These are phyloP conservation scores for Cryptoblepharus egeriae DNA, from an alignment of 2,797 vertebrate genomes.

Conservation along the genomic window DNA sequence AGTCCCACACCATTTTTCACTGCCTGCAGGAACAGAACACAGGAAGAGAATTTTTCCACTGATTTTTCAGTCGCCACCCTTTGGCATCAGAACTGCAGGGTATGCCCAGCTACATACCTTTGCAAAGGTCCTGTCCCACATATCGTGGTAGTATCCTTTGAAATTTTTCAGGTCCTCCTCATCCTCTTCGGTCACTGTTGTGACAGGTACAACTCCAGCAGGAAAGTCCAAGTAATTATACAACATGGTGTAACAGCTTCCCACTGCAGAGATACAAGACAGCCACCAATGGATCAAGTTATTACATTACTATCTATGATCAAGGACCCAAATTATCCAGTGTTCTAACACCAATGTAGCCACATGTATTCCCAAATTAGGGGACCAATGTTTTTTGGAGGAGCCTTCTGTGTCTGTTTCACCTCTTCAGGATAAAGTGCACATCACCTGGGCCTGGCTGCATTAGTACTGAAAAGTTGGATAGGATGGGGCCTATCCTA, in stretches of 20 bases:
- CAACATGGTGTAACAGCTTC: constrained; percentile 72
- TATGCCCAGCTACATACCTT: constrained; percentile 65
- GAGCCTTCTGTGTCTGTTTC: too few relatives aligned
- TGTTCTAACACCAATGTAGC: too few relatives aligned
- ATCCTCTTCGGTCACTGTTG: constrained; percentile 82
- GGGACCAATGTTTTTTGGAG: too few relatives aligned
- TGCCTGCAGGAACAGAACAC: constrained; percentile 77
- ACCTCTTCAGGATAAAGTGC: too few relatives aligned
- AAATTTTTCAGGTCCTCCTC: constrained; percentile 84
- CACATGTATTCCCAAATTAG: too few relatives aligned
- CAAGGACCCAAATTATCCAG: too few relatives aligned
- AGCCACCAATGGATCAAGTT: background rate
- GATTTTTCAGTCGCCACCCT: too few relatives aligned
- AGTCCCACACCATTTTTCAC: constrained; percentile 79
- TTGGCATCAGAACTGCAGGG: fast-evolving
- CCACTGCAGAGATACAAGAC: constrained; percentile 66
- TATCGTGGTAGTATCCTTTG: constrained; percentile 80
- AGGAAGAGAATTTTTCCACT: background rate
- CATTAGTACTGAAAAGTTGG: too few relatives aligned
- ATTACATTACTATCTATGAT: background rate
- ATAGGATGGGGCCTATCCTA: too few relatives aligned
- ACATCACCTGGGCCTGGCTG: too few relatives aligned
- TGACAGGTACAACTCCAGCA: constrained; percentile 85
- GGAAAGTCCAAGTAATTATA: constrained; percentile 91
- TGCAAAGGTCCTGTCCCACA: constrained; percentile 75